phyloP scores from a whole-genome alignment of 2,888 invertebrate genomes.

The Caenorhabditis virilis region DNA sequence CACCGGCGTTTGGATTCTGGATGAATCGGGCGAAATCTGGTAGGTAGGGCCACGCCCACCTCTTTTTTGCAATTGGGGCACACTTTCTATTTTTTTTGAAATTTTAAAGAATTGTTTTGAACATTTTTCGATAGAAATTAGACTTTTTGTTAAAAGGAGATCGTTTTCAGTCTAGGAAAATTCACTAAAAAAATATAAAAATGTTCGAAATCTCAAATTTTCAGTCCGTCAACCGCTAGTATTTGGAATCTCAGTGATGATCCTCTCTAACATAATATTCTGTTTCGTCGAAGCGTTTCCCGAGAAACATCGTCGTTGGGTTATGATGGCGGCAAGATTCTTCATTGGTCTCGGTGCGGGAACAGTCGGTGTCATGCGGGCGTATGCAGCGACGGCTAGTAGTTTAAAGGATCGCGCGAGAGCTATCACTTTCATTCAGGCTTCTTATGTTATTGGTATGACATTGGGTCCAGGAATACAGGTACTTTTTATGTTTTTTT shows the following conservation, averaged over 20 bases:
- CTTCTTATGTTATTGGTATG: constrained; percentile 50
- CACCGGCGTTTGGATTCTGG: constrained; percentile 50
- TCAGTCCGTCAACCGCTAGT: constrained; percentile 48
- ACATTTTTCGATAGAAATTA: too few species aligned
- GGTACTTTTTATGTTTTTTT: too few species aligned
- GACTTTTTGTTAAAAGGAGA: too few species aligned
- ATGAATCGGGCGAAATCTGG: constrained; percentile 48
- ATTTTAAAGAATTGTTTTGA: too few species aligned
- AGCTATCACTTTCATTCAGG: constrained; percentile 49
- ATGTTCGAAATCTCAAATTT: constrained; percentile 17
- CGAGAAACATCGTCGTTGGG: constrained; percentile 40
- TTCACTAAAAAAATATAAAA: too few species aligned
- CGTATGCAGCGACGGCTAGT: constrained; percentile 47
- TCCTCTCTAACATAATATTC: constrained; percentile 50
- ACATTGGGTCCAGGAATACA: constrained; percentile 52
- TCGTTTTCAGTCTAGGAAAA: not conserved
- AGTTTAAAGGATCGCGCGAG: constrained; percentile 44
- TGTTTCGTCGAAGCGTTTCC: constrained; percentile 47
- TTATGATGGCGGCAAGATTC: constrained; percentile 47
- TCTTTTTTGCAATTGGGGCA: too few species aligned
- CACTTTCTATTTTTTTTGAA: too few species aligned
- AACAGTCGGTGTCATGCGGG: constrained; percentile 48
- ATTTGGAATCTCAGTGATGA: constrained; percentile 44
- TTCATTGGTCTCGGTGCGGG: constrained; percentile 49
- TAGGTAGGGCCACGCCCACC: not conserved